Conservation (phyloP, 2,888 invertebrate genomes). For the Drosophila recens region DNA sequence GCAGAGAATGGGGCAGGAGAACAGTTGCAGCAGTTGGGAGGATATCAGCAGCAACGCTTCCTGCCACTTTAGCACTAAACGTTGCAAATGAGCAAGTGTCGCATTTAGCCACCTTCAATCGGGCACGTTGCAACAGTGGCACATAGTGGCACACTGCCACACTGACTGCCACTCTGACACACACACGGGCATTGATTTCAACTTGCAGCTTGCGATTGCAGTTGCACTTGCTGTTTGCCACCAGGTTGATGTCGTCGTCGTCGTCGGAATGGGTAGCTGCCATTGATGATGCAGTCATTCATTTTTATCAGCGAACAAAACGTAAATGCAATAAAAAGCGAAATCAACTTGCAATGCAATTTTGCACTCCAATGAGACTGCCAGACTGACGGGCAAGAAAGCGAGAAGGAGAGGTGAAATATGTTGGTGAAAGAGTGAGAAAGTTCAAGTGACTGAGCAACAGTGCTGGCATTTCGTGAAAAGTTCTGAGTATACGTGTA, state of each 20-base stretch:
- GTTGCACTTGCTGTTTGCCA: not conserved
- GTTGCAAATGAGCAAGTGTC: constrained; percentile 77
- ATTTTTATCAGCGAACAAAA: constrained; percentile 69
- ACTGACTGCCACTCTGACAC: constrained; percentile 6
- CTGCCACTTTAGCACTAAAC: constrained; percentile 74
- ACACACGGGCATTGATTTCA: constrained; percentile 49
- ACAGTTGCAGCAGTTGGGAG: not conserved
- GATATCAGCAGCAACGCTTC: constrained; percentile 48
- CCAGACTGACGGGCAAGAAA: not conserved
- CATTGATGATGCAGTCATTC: constrained; percentile 73
- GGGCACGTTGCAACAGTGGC: constrained; percentile 11
- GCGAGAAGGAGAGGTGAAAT: not conserved
- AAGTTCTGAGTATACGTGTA: not conserved
- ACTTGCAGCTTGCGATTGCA: constrained; percentile 20
- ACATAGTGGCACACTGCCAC: constrained; percentile 22
- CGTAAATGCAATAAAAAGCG: constrained; percentile 71
- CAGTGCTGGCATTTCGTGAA: not conserved
- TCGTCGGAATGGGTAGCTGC: constrained; percentile 38
- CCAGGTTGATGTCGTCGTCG: constrained; percentile 26
- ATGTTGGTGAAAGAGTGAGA: not conserved
- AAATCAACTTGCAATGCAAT: constrained; percentile 56
- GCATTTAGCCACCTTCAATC: constrained; percentile 26
- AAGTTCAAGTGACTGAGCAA: not conserved
- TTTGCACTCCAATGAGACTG: constrained; percentile 15
- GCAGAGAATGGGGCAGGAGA: not conserved